Percentiles rank a stretch among this genome's conserved stretches.
phyloP scores from a whole-genome alignment of 2,113 vertebrate species.

The Panthera leo region DNA sequence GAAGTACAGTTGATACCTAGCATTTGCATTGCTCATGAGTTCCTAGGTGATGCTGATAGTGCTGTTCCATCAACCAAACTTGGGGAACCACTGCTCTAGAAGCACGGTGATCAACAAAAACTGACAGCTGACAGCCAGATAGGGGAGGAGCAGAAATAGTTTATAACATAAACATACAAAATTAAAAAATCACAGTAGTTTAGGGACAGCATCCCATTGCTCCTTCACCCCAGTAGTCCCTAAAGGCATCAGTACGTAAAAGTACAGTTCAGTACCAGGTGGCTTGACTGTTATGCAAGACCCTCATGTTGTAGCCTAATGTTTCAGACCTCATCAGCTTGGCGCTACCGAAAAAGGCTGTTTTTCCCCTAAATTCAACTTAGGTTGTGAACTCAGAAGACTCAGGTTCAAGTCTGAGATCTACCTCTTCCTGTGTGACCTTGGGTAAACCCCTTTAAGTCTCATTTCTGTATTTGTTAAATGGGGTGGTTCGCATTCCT shows the following conservation, averaged over 20 bases:
- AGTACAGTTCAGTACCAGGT: background rate
- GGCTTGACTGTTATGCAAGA: background rate
- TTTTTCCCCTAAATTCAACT: background rate
- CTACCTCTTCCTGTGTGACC: background rate
- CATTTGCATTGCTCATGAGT: background rate
- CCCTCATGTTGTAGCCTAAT: background rate
- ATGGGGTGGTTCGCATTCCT: background rate
- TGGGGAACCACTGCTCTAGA: background rate
- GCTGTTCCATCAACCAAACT: no score
- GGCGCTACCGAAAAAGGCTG: background rate
- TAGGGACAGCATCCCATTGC: background rate
- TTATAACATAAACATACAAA: background rate
- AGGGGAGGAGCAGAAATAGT: background rate
- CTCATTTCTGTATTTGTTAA: background rate
- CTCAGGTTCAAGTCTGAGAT: background rate
- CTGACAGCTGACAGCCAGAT: background rate
- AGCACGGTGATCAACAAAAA: background rate
- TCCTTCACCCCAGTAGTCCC: no score
- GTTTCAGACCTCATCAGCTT: background rate
- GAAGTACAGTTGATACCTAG: background rate
- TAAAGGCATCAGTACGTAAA: background rate
- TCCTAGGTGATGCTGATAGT: background rate
- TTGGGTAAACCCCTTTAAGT: background rate
- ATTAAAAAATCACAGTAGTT: background rate
- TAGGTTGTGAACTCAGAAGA: background rate